phyloP scores from a whole-genome alignment of 2,113 vertebrate species.

The Nothocercus julius region DNA sequence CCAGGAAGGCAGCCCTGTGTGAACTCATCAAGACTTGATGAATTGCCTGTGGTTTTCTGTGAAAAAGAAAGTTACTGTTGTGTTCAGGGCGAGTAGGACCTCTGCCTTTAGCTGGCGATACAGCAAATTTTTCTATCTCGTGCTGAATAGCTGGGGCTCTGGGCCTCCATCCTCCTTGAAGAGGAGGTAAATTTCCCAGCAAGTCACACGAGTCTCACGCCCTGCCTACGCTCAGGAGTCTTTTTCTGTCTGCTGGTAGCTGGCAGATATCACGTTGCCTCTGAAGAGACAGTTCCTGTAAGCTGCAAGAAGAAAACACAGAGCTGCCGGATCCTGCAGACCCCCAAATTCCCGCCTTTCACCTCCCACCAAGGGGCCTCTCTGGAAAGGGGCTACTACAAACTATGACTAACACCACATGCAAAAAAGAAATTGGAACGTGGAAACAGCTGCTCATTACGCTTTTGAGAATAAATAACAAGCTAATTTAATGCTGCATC shows the following conservation, averaged over 20 bases:
- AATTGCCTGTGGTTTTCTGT: not conserved
- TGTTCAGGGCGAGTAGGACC: conserved; percentile 4
- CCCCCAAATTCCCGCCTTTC: not conserved
- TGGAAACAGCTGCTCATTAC: not conserved
- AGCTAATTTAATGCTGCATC: not conserved
- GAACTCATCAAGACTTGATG: conserved; percentile 4
- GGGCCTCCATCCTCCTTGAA: not conserved
- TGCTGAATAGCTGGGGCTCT: not conserved
- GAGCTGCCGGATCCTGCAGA: not conserved
- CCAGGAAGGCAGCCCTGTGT: not conserved
- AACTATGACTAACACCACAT: not conserved
- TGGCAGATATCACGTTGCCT: not conserved
- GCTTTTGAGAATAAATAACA: not conserved
- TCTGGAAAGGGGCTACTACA: not conserved
- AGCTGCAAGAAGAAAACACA: not conserved
- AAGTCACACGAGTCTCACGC: not conserved
- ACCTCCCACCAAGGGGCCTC: not conserved
- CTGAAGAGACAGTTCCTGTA: not conserved
- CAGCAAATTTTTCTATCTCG: not conserved
- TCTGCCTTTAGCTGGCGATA: not conserved
- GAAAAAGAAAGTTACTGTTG: not conserved
- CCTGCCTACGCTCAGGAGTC: accelerated
- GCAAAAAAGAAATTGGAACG: not conserved
- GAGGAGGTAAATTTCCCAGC: not conserved
- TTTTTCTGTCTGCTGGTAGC: not conserved